Evolutionary conservation across 2,113 vertebrate genomes (phyloP), one percentile per base, ranked within the genome.

Genomic region (Ammodytes dubius): DNA sequence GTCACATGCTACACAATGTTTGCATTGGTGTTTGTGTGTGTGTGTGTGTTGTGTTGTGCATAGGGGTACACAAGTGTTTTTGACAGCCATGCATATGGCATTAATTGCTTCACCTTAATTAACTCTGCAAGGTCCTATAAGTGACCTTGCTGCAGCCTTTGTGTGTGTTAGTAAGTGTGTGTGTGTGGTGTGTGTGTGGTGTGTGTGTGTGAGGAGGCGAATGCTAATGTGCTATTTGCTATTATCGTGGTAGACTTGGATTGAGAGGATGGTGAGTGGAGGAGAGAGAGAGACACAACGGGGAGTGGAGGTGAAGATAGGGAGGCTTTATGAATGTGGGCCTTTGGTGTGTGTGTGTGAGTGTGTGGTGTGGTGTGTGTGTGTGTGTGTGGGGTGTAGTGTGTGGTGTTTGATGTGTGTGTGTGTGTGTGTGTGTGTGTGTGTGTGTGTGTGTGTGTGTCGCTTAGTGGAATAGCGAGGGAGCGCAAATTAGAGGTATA

Each of bases 241-340:
- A 84, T 93, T 93, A 87, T 92, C 83, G 78, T 61, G 47, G 45
- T 57, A 91, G 90, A 93, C 92, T 94, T 94, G 89, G 89, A 74
- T 73, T 46, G 57, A 84, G 89, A 82, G 71, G 77, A 80, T 77
- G n/a, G n/a, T n/a, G n/a, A n/a, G n/a, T n/a, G 77, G 57, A 65
- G 72, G 81, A 77, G 77, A 78, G 60, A 77, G 66, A 68, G 56
- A 15, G 56, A 63, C 69, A 57, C 49, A 35, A 58, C 6, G 27
- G 47, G 37, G 45, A 59, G 79, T 47, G 35, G 39, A 63, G 14
- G n/a, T 74, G 74, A 19, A 47, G 74, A 74, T 74, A 50, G 67
- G 45, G 37, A 81, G 88, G 77, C 27, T 27, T 82, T 74, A 57
- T 82, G 83, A 88, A 90, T 82, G 76, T 56, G 27, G 72, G 58